A percentile compares a stretch with the other conserved stretches of the same genome.
Conservation (phyloP, 2,797 vertebrate species). For the Urophycis tenuis region DNA sequence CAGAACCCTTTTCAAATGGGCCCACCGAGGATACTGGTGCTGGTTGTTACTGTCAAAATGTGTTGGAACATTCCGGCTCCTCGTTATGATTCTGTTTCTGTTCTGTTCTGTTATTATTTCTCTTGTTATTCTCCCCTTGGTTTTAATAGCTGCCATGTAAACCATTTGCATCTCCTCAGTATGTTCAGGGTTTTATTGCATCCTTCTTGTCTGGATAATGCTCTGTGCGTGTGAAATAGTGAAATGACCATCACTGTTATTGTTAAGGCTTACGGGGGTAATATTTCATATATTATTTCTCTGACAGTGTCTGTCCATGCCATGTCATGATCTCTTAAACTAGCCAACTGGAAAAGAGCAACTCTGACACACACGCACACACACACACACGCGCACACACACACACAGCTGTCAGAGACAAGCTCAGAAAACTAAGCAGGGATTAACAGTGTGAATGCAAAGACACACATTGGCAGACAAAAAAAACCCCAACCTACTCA, state of each 20-base stretch:
- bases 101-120: too few relatives aligned
- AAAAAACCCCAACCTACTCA: not conserved
- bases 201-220: not conserved
- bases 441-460: slow-evolving; percentile 8
- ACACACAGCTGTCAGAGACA: not conserved
- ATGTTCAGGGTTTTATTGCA: not conserved
- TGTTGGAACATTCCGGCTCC: not conserved
- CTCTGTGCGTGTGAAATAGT: not conserved
- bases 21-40: too few relatives aligned
- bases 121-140: not conserved
- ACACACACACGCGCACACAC: not conserved
- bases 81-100: too few relatives aligned
- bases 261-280: not conserved
- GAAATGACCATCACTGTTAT: not conserved
- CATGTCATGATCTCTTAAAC: not conserved
- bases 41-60: not conserved
- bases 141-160: not conserved
- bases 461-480: not conserved
- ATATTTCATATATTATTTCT: not conserved
- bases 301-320: not conserved
- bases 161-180: not conserved
- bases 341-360: not conserved
- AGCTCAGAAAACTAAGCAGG: slow-evolving; percentile 2
- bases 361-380: not conserved
- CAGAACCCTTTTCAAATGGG: too few relatives aligned